Base-by-base conservation (phyloP, 2,113 vertebrate species). In the Hipposideros armiger region DNA sequence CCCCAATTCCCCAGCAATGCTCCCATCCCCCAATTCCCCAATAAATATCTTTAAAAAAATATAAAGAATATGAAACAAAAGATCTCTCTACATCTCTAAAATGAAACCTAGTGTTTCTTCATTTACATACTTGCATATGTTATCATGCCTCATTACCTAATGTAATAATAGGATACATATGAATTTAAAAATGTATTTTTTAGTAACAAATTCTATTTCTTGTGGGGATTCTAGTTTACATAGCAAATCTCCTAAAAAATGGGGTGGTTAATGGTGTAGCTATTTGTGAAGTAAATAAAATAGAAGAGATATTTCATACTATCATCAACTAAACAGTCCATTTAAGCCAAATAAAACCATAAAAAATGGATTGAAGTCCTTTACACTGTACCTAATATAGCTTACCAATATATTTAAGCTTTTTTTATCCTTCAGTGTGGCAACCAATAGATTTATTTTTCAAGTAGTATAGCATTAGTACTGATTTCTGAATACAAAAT, bases 61-160 rank as follows among this genome's bases (percentile, higher is more conserved):
- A 36, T 36, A 36, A 54, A 69, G 40, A 45, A 28, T 77, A 78
- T 86, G 50, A 92, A 98, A 97, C 42, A 90, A 95, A 95, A 87
- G 6, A 7, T 77, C 47, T 97, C 54, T 94, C 77, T 90, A 87
- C 4, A 93, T 82, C 77, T 94, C 60, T 95, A 95, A 97, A 97
- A 92, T 54, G 62, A 93, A 95, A 62, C 32, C 72, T 87, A 72
- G 16, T 86, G 60, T 47, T 93, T 89, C 30, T 58, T 97, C 70
- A 92, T 93, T 92, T 98, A 67, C 58, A 89, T 73, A 13, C 11
- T 96, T 95, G 36, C 28, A 91, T 94, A 90, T 96, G 67, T 73
- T 92, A 97, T 76, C 90, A 94, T 91, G 87, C 97, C 97, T 94
- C 92, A 98, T 95, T 97, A 97, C 95, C 90, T 91, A 94, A 86